Evolutionary conservation across 1,140 invertebrate genomes (phyloP).

Genomic region (Pachyrhynchus sulphureomaculatus): DNA sequence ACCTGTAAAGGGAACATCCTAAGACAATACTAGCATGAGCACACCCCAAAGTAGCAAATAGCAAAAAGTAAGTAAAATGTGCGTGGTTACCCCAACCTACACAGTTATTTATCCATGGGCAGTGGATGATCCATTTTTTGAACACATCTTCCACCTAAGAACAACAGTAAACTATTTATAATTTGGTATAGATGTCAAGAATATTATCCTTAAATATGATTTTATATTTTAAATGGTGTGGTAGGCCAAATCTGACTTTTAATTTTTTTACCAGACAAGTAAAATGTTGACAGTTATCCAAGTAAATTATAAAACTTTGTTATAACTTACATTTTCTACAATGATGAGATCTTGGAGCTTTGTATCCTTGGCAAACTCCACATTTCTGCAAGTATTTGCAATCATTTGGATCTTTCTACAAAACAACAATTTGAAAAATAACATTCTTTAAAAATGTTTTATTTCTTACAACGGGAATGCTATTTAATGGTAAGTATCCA

Average conservation of each 20-base stretch:
- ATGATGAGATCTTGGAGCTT: slow-evolving; percentile 94
- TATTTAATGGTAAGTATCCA: slow-evolving; percentile 79
- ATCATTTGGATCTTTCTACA: slow-evolving; percentile 65
- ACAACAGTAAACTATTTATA: slow-evolving; percentile 22
- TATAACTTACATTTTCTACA: slow-evolving; percentile 85
- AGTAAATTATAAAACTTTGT: background rate
- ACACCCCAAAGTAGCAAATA: slow-evolving; percentile 88
- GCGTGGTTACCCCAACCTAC: slow-evolving; percentile 87
- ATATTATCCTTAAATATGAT: background rate
- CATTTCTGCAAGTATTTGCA: slow-evolving; percentile 82
- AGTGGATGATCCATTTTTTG: slow-evolving; percentile 97
- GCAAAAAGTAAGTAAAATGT: slow-evolving; percentile 87
- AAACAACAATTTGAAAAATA: slow-evolving; percentile 32
- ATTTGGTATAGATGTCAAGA: too few species aligned
- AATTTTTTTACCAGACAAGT: too few species aligned
- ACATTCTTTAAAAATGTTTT: background rate
- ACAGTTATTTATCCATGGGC: slow-evolving; percentile 92
- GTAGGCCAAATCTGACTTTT: too few species aligned
- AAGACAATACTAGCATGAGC: slow-evolving; percentile 80
- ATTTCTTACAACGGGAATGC: slow-evolving; percentile 76
- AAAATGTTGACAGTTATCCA: too few species aligned
- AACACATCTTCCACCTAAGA: slow-evolving; percentile 77
- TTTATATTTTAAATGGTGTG: too few species aligned
- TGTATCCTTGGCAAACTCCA: slow-evolving; percentile 84
- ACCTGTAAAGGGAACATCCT: slow-evolving; percentile 70